Conservation (phyloP, 2,888 invertebrate genomes). For the Cotesia congregata region DNA sequence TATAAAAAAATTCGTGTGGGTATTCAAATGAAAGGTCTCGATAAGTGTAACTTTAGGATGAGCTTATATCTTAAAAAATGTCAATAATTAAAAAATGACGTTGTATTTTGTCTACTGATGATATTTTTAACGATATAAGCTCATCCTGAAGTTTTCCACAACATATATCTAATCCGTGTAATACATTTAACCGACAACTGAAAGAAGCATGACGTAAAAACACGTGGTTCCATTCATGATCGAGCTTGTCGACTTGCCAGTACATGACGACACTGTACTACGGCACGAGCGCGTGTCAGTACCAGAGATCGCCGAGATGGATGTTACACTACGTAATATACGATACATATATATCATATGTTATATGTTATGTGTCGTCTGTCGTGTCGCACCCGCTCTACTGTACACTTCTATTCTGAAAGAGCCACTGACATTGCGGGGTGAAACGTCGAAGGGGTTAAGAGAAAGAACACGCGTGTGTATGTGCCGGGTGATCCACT, state of each 20-base stretch:
- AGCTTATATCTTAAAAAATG: too few species aligned
- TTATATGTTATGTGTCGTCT: too few species aligned
- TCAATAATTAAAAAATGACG: too few species aligned
- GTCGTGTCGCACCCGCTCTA: too few species aligned
- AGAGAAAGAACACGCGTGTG: conserved; percentile 37
- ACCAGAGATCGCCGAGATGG: conserved; percentile 37
- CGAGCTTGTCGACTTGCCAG: conserved; percentile 2
- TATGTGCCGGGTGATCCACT: not conserved
- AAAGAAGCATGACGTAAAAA: conserved; percentile 30
- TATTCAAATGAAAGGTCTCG: too few species aligned
- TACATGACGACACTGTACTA: conserved; percentile 12
- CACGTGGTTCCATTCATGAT: conserved; percentile 65
- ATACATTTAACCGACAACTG: not conserved
- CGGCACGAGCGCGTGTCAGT: conserved; percentile 31
- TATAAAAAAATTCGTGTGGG: too few species aligned
- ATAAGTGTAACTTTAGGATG: too few species aligned
- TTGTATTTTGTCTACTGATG: too few species aligned
- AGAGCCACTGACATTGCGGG: conserved; percentile 1
- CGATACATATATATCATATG: too few species aligned
- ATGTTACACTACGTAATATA: conserved; percentile 29
- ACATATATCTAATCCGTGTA: not conserved
- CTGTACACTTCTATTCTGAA: conserved; percentile 23
- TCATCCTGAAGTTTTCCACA: too few species aligned
- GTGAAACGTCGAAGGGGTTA: conserved; percentile 36
- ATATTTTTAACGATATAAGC: too few species aligned